These are phyloP conservation scores for Drymonia ruficornis DNA, from an alignment of 2,888 invertebrate species.

Conservation along the genomic window DNA sequence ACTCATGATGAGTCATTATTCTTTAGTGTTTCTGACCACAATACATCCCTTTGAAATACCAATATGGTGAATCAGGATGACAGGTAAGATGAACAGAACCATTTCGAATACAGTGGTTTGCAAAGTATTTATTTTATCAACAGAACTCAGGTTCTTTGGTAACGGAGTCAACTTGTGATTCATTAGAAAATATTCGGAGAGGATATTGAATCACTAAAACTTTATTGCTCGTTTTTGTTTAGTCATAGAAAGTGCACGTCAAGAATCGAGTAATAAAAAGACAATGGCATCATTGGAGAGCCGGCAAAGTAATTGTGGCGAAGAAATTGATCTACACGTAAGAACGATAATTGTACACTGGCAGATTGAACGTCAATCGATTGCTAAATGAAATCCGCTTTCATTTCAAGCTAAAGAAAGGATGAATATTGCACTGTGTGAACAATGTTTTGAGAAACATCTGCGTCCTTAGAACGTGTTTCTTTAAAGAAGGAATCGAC, in stretches of 20 bases:
- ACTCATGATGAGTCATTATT: constrained; percentile 55
- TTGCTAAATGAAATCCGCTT: constrained; percentile 49
- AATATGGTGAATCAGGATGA: constrained; percentile 60
- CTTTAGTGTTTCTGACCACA: constrained; percentile 58
- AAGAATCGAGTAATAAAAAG: constrained; percentile 46
- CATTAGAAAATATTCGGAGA: constrained; percentile 6
- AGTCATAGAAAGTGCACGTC: constrained; percentile 56
- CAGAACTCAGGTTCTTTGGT: not conserved
- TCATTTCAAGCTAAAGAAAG: constrained; percentile 49
- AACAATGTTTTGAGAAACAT: constrained; percentile 33
- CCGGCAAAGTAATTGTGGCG: constrained; percentile 43
- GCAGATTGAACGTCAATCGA: constrained; percentile 35
- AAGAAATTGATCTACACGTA: constrained; percentile 59
- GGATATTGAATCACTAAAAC: constrained; percentile 30
- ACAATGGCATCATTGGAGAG: constrained; percentile 57
- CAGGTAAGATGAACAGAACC: constrained; percentile 26
- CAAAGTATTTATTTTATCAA: constrained; percentile 2
- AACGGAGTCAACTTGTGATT: not conserved
- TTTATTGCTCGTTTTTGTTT: constrained; percentile 25
- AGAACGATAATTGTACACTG: constrained; percentile 52
- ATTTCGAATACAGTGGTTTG: constrained; percentile 6
- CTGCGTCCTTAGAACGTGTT: constrained; percentile 31
- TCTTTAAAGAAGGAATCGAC: constrained; percentile 25
- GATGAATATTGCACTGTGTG: constrained; percentile 28
- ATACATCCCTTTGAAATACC: constrained; percentile 51